Conservation (phyloP, 2,797 vertebrate genomes). For the Megaceryle alcyon region DNA sequence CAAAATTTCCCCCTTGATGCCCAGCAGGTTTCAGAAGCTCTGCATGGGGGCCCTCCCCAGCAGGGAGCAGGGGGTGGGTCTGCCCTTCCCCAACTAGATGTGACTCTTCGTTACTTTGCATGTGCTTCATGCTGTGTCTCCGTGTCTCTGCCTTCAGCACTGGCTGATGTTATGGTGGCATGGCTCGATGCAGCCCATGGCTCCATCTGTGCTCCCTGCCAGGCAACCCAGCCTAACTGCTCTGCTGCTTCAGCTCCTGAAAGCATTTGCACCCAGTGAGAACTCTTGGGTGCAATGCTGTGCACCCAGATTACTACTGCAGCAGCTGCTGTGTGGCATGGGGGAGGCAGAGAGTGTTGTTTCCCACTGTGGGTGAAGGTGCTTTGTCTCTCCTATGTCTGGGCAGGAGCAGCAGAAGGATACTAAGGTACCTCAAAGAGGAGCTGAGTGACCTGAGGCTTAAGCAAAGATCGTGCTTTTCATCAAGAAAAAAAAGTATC, state of each 20-base stretch:
- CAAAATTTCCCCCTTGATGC: no score
- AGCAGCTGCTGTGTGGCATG: neutral
- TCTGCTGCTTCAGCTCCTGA: neutral
- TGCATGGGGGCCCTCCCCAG: neutral
- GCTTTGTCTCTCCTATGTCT: neutral
- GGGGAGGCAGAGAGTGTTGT: no score
- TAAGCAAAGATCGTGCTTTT: neutral
- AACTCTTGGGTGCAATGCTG: neutral
- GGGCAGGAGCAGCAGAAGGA: neutral
- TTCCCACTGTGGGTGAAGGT: neutral
- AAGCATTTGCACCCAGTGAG: neutral
- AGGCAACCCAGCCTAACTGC: neutral
- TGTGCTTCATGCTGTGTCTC: neutral
- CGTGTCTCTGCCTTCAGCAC: neutral
- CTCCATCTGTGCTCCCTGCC: neutral
- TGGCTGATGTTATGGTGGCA: neutral
- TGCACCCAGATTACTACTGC: neutral
- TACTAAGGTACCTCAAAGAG: neutral
- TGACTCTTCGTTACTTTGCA: neutral
- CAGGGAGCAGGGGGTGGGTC: neutral
- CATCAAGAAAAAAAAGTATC: neutral
- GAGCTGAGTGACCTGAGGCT: neutral
- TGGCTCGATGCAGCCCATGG: neutral
- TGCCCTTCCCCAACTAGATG: fast-evolving
- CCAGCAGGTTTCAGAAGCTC: neutral